A percentile compares a stretch with the other conserved stretches of the same genome.
Evolutionary conservation across 2,888 invertebrate genomes (phyloP).

Genomic region (Macaria liturata): DNA sequence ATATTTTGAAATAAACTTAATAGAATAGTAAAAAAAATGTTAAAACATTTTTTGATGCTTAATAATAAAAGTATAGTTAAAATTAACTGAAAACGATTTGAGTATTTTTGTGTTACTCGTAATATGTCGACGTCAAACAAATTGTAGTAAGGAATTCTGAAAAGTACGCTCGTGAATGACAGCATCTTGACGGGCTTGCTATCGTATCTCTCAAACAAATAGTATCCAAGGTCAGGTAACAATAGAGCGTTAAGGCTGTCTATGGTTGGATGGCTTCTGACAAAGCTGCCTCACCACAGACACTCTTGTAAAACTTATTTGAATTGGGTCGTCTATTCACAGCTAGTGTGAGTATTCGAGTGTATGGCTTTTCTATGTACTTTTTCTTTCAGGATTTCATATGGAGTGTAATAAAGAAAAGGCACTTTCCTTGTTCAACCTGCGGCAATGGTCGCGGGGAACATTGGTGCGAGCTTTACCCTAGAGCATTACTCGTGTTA

Average conservation of each 20-base stretch:
- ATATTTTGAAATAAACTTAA: conserved; percentile 8
- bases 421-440: conserved; percentile 35
- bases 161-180: conserved; percentile 10
- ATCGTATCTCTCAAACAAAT: conserved; percentile 29
- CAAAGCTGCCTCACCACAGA: conserved; percentile 26
- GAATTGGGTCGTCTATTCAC: conserved; percentile 36
- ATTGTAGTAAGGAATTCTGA: no score
- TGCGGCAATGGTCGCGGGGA: conserved; percentile 23
- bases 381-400: conserved; percentile 35
- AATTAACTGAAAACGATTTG: no score
- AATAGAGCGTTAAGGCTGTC: conserved; percentile 33
- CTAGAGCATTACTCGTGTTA: conserved; percentile 31
- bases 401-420: conserved; percentile 35
- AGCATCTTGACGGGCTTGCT: conserved; percentile 22
- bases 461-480: conserved; percentile 18
- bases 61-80: no score
- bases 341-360: conserved; percentile 21
- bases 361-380: conserved; percentile 34
- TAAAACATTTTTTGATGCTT: no score
- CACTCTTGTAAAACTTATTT: conserved; percentile 34
- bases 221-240: conserved; percentile 33
- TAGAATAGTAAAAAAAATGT: no score
- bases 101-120: no score
- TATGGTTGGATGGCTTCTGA: conserved; percentile 26
- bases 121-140: no score